Conservation (phyloP, 2,888 invertebrate genomes). For the Lasioglossum leucozonium region DNA sequence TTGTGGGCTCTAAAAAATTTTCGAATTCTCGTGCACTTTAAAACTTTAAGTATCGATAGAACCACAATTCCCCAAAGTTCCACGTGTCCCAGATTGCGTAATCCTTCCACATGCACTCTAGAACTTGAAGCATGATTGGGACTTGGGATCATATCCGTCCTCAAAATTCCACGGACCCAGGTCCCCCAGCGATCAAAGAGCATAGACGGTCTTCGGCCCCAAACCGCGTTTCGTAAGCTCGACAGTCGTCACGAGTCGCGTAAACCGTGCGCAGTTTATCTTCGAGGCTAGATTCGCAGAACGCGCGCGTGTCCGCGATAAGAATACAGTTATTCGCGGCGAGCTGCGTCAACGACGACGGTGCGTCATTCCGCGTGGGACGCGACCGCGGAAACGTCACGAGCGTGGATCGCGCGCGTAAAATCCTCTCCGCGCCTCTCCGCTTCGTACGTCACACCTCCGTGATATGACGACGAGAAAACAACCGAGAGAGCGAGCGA, state of each 20-base stretch:
- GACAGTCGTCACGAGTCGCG: neutral
- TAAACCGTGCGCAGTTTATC: constrained; percentile 10
- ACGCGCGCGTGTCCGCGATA: constrained; percentile 43
- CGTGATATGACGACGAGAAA: neutral
- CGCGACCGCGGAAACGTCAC: neutral
- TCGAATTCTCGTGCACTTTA: neutral
- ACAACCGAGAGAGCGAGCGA: neutral
- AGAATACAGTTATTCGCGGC: constrained; percentile 24
- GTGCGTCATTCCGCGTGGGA: neutral
- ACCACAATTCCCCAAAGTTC: neutral
- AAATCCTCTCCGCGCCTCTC: neutral
- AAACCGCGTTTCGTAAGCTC: neutral
- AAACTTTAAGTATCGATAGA: too few species aligned
- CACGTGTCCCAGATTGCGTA: neutral
- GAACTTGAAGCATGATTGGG: neutral
- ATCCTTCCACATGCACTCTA: neutral
- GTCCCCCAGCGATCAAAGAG: neutral
- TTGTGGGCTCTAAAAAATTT: too few species aligned
- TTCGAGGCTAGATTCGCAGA: constrained; percentile 22
- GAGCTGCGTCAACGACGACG: neutral
- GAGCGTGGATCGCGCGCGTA: neutral
- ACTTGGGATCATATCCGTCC: neutral
- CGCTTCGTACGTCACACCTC: neutral
- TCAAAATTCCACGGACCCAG: neutral
- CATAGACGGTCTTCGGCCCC: neutral